A percentile compares a stretch with the other conserved stretches of the same genome.
Conservation (phyloP, 2,888 invertebrate genomes). For the Augochlorella aurata region DNA sequence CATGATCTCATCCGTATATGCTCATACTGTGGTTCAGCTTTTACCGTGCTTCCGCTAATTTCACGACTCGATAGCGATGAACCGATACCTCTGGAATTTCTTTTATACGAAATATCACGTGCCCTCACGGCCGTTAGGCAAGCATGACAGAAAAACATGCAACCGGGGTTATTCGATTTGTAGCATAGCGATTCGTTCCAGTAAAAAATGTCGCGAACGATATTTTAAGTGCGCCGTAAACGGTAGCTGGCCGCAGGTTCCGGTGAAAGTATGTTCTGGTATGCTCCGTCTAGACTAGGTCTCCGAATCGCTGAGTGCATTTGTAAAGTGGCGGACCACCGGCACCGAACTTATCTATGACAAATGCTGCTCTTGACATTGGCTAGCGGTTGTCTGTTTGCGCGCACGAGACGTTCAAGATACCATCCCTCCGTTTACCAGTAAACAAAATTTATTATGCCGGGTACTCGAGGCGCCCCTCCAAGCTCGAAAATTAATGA, state of each 20-base stretch:
- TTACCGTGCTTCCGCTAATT: conserved; percentile 63
- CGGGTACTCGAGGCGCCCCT: not conserved
- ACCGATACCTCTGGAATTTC: conserved; percentile 59
- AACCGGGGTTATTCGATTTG: not conserved
- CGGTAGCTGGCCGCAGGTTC: not conserved
- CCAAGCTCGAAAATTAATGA: conserved; percentile 4
- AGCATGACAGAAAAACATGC: not conserved
- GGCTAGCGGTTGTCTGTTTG: conserved; percentile 4
- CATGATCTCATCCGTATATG: not conserved
- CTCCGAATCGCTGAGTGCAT: conserved; percentile 31
- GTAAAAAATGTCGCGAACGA: not conserved
- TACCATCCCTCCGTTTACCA: not conserved
- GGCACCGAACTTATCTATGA: conserved; percentile 39
- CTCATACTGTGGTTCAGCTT: conserved; percentile 36
- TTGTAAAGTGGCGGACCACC: conserved; percentile 59
- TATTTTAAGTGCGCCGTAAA: not conserved
- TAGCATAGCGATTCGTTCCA: not conserved
- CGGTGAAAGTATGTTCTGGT: conserved; percentile 2
- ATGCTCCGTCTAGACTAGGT: not conserved
- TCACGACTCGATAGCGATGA: conserved; percentile 60
- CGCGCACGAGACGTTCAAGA: conserved; percentile 8
- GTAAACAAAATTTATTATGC: conserved; percentile 10
- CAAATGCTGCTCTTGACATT: conserved; percentile 50
- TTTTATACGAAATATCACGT: conserved; percentile 40
- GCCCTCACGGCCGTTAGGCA: not conserved